These are phyloP conservation scores for Campaea margaritaria DNA, from an alignment of 2,888 invertebrate species.

Conservation along the genomic window DNA sequence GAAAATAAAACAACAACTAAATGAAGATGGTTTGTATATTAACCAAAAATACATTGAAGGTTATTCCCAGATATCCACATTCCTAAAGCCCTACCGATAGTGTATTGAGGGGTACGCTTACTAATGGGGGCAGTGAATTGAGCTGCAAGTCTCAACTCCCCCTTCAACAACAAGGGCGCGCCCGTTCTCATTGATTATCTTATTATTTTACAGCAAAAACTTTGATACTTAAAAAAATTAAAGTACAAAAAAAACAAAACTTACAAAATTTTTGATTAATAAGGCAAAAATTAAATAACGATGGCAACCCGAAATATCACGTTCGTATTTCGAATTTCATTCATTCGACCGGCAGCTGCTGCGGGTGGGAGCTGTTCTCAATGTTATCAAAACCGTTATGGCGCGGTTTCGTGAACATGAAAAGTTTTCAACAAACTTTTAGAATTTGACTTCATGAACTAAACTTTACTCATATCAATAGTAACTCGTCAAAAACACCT, in stretches of 20 bases:
- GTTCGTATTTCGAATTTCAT: slow-evolving; percentile 52
- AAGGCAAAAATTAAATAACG: slow-evolving; percentile 22
- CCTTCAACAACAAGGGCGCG: too few species aligned
- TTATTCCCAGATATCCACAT: too few species aligned
- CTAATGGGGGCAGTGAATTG: too few species aligned
- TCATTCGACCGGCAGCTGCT: slow-evolving; percentile 73
- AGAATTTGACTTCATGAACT: slow-evolving; percentile 55
- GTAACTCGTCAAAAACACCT: slow-evolving; percentile 53
- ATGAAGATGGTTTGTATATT: too few species aligned
- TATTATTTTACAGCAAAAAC: too few species aligned
- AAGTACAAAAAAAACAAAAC: background rate
- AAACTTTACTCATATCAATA: slow-evolving; percentile 50
- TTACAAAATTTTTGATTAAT: background rate
- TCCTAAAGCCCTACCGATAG: too few species aligned
- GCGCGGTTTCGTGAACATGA: slow-evolving; percentile 77
- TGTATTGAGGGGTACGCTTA: too few species aligned
- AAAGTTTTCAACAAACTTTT: slow-evolving; percentile 78
- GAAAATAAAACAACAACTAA: too few species aligned
- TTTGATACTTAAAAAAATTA: background rate
- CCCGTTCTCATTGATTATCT: too few species aligned
- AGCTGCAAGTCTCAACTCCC: too few species aligned
- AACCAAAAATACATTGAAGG: too few species aligned
- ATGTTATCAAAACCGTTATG: slow-evolving; percentile 56
- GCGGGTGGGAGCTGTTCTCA: slow-evolving; percentile 44
- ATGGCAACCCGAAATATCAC: slow-evolving; percentile 60